Evolutionary conservation across 2,797 vertebrate genomes (phyloP).

Genomic region (Crotalus adamanteus): DNA sequence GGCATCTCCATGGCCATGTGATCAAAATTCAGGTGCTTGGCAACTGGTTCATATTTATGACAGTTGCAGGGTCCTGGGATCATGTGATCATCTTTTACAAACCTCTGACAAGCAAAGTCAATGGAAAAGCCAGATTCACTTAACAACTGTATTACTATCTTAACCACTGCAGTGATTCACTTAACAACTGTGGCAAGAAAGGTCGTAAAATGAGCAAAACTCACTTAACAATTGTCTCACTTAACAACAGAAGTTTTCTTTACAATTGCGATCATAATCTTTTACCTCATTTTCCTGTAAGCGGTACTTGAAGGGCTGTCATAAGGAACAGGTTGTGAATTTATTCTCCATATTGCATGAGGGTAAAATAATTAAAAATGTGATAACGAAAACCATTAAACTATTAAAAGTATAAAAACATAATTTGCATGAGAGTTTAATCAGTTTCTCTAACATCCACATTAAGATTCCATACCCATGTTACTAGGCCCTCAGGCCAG

Average conservation of each 20-base stretch:
- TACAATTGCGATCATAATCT: background rate
- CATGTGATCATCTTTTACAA: background rate
- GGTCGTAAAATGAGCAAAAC: background rate
- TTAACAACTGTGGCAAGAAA: background rate
- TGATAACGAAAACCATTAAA: background rate
- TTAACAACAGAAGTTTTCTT: background rate
- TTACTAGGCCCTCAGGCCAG: background rate
- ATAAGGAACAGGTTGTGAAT: background rate
- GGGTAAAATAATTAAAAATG: background rate
- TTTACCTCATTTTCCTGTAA: background rate
- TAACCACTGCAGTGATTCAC: background rate
- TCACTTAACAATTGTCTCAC: background rate
- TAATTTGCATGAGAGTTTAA: background rate
- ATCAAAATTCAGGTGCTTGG: background rate
- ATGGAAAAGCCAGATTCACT: background rate
- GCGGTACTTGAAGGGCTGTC: background rate
- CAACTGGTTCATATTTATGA: background rate
- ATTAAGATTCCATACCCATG: background rate
- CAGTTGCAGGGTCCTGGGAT: background rate
- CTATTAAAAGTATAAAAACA: background rate
- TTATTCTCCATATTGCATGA: background rate
- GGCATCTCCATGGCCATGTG: background rate
- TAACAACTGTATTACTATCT: background rate
- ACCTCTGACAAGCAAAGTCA: background rate
- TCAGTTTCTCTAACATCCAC: background rate